Evolutionary conservation across 2,113 vertebrate species (phyloP), one percentile per base, ranked within the genome.

Genomic region (Anoplopoma fimbria): DNA sequence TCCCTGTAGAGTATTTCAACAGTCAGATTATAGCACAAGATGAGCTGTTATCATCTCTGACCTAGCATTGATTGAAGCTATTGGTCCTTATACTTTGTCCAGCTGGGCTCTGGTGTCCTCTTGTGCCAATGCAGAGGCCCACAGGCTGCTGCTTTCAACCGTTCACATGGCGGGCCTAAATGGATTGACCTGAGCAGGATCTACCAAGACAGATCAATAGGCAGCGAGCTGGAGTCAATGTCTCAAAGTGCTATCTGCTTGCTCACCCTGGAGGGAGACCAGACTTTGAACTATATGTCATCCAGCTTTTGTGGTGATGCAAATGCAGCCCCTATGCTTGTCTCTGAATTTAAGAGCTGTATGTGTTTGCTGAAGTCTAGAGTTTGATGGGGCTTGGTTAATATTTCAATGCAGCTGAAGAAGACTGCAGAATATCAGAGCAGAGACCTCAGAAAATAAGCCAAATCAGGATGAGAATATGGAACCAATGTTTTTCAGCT

Each of bases 181-280:
- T 89, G 80, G 83, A 89, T 77, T 85, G 85, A 82, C 84, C 84
- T 67, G 88, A 90, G 89, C 90, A 77, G 76, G 51, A 85, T 90
- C 79, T 77, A 67, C 78, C 74, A 57, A 53, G 79, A 81, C 17
- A 5, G 55, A 93, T 92, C 86, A 83, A 91, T 91, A 82, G 73
- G 74, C 72, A 62, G 60, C n/a, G 17, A 72, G 73, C 67, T 79
- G 64, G 58, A 78, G 57, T 57, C 71, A 29, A n/a, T 69, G 88
- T 72, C 27, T 85, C 34, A 57, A 42, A 47, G 58, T 25, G 82
- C 77, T 85, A 78, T 86, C 78, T 83, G 78, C 80, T 51, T 89
- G 64, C 58, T 69, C 62, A 64, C 34, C 55, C 55, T 5, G 63
- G 53, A 55, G 55, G 67, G 31, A 65, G 49, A 27, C 13, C 0